Evolutionary conservation across 2,888 invertebrate species (phyloP).

Genomic region (Eristalis arbustorum): DNA sequence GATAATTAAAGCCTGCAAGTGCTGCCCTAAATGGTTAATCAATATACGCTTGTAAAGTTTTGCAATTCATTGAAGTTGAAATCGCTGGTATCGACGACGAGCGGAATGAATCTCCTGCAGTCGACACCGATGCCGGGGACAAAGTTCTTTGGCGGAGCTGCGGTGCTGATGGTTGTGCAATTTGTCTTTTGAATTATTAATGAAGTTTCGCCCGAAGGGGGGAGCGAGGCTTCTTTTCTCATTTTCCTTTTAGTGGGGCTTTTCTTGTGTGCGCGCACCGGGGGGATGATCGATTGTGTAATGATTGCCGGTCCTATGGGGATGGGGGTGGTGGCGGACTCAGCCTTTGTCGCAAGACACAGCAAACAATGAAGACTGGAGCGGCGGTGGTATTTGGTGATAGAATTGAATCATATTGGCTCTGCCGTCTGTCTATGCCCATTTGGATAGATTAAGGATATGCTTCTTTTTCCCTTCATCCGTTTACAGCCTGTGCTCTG

Average conservation of each 20-base stretch:
- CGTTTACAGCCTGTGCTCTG: neutral
- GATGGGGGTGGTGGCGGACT: neutral
- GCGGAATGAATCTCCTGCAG: neutral
- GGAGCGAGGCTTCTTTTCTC: constrained; percentile 29
- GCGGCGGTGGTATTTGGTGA: constrained; percentile 42
- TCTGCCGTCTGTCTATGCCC: constrained; percentile 42
- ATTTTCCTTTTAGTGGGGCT: constrained; percentile 34
- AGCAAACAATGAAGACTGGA: constrained; percentile 27
- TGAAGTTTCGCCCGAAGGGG: constrained; percentile 73
- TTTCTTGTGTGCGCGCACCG: constrained; percentile 37
- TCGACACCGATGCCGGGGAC: constrained; percentile 11
- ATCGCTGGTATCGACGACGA: constrained; percentile 2
- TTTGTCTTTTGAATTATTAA: constrained; percentile 79
- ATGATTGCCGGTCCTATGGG: constrained; percentile 57
- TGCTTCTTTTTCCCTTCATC: constrained; percentile 2
- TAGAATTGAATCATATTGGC: constrained; percentile 69
- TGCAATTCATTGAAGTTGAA: constrained; percentile 59
- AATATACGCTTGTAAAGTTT: constrained; percentile 64
- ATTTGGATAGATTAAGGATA: constrained; percentile 56
- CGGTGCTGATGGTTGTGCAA: constrained; percentile 71
- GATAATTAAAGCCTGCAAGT: constrained; percentile 70
- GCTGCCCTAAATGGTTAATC: constrained; percentile 70
- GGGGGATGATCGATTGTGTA: constrained; percentile 67
- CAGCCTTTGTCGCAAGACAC: constrained; percentile 1
- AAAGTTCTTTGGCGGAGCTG: constrained; percentile 13